A percentile compares a stretch with the other conserved stretches of the same genome.
Evolutionary conservation across 2,888 invertebrate species (phyloP).

Genomic region (Erannis defoliaria): DNA sequence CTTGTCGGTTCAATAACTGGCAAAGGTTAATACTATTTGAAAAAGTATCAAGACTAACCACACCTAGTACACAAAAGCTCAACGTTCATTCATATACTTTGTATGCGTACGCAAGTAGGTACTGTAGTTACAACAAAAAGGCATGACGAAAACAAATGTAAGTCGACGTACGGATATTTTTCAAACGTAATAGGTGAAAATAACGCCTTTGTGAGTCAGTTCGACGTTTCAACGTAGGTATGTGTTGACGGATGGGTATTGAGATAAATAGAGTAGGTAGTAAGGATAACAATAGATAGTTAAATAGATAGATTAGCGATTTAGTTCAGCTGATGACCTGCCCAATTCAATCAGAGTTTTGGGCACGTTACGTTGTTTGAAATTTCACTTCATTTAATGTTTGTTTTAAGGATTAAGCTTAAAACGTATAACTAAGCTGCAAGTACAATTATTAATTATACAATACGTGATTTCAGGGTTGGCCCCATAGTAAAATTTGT

Average conservation of each 20-base stretch:
- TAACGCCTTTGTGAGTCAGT: conserved; percentile 28
- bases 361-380: too few species aligned
- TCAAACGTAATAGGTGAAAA: conserved; percentile 43
- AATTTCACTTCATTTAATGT: too few species aligned
- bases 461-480: too few species aligned
- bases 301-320: conserved; percentile 3
- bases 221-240: conserved; percentile 9
- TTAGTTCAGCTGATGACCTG: neutral
- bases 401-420: too few species aligned
- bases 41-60: conserved; percentile 58
- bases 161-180: conserved; percentile 35
- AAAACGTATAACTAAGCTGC: too few species aligned
- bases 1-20: too few species aligned
- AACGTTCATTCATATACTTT: conserved; percentile 68
- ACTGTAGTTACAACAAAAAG: conserved; percentile 55
- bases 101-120: conserved; percentile 52
- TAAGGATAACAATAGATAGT: neutral
- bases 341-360: too few species aligned
- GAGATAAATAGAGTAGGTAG: conserved; percentile 2
- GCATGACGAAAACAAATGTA: conserved; percentile 52
- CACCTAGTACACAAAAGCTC: conserved; percentile 45
- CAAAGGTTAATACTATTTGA: too few species aligned
- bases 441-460: too few species aligned
- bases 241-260: conserved; percentile 4
- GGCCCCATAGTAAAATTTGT: too few species aligned